phyloP scores from a whole-genome alignment of 2,888 invertebrate species.

The Dimorphilus gyrociliatus region DNA sequence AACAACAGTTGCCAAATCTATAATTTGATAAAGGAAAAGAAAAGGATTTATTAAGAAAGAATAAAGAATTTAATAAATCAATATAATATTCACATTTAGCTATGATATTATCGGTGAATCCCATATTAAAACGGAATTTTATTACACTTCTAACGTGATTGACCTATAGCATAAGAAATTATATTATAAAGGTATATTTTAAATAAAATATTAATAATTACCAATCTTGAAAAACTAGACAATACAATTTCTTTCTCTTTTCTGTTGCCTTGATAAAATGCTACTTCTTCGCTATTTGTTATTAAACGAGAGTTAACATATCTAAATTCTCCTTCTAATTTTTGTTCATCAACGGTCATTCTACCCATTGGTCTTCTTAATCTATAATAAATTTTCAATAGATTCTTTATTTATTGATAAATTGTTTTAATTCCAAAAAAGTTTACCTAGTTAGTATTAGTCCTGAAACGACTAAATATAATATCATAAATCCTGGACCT shows the following conservation, averaged over 20 bases:
- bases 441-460: slow-evolving; percentile 53
- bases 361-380: slow-evolving; percentile 69
- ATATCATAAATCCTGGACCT: slow-evolving; percentile 74
- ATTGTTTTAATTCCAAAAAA: neutral
- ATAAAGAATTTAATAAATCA: slow-evolving; percentile 4
- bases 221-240: slow-evolving; percentile 71
- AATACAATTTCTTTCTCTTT: slow-evolving; percentile 72
- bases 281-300: slow-evolving; percentile 86
- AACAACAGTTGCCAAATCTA: slow-evolving; percentile 83
- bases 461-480: slow-evolving; percentile 72
- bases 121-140: slow-evolving; percentile 73
- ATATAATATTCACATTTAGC: slow-evolving; percentile 62
- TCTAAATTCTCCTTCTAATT: slow-evolving; percentile 92
- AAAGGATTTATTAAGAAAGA: neutral
- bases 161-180: slow-evolving; percentile 42
- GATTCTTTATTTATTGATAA: neutral
- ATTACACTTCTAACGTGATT: slow-evolving; percentile 68
- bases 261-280: slow-evolving; percentile 47
- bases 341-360: slow-evolving; percentile 83
- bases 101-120: slow-evolving; percentile 83
- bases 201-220: slow-evolving; percentile 23
- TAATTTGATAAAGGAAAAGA: slow-evolving; percentile 9
- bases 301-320: slow-evolving; percentile 90
- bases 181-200: slow-evolving; percentile 4
- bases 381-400: slow-evolving; percentile 28